These are phyloP conservation scores for Colinus virginianus DNA, from an alignment of 2,113 vertebrate species.

Conservation along the genomic window DNA sequence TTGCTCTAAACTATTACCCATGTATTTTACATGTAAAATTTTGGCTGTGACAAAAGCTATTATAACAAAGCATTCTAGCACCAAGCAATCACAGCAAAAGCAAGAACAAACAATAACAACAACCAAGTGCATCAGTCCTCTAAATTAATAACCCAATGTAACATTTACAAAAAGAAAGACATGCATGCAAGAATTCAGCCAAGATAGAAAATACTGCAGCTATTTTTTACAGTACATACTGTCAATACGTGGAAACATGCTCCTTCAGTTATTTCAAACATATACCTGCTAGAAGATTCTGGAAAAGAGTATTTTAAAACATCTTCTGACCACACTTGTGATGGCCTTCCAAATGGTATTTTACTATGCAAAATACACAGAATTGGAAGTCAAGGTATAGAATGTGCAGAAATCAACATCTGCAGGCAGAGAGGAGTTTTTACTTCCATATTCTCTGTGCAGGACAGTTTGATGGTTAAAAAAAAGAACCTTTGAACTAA, in stretches of 20 bases:
- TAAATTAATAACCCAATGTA: neutral
- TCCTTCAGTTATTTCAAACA: neutral
- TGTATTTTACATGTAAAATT: neutral
- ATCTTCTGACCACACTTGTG: neutral
- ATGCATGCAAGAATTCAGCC: neutral
- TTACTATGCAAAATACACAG: neutral
- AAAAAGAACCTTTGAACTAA: neutral
- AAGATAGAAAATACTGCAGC: neutral
- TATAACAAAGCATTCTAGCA: neutral
- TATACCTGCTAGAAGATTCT: neutral
- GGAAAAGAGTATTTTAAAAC: neutral
- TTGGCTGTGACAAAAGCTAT: neutral
- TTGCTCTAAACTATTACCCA: neutral
- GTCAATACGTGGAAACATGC: neutral
- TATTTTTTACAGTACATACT: neutral
- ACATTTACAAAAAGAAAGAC: neutral
- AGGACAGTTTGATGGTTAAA: neutral
- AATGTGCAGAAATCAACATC: neutral
- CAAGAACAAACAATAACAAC: neutral
- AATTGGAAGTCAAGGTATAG: neutral
- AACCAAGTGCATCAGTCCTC: neutral
- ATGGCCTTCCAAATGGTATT: neutral
- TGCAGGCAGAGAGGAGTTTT: neutral
- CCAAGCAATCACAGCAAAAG: neutral
- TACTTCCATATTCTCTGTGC: neutral